Base-by-base conservation (phyloP, 2,113 vertebrate genomes). In the Antechinus flavipes region DNA sequence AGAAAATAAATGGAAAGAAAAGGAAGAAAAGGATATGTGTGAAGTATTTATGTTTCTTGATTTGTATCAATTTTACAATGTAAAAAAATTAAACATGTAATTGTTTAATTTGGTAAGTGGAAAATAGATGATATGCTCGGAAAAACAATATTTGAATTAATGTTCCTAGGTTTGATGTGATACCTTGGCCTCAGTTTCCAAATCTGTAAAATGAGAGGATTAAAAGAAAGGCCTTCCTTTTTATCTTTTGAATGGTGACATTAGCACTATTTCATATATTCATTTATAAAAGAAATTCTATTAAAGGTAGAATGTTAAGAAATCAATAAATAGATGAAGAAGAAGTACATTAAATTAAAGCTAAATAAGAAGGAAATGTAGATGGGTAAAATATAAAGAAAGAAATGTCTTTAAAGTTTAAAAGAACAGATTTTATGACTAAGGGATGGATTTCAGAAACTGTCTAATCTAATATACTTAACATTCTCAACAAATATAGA, bases 231-330 rank as follows among this genome's bases (percentile, higher is more conserved):
- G 12, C 35, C 30, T 68, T 68, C 35, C 30, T 30, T 68, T 68
- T 68, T 35, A 35, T 93, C 76, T 47, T 90, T 94, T 95, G 54
- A 54, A 54, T 53, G 4, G 56, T 54, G 93, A 8, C 8, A 91
- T 91, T 96, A 95, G 90, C 14, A 76, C 25, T 94, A 94, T 8
- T n/a, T 68, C 53, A 89, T 58, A 93, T 89, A 94, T 0, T 68
- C 30, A 35, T 68, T 68, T 35, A 35, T 68, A 35, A 68, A 30
- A 61, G 8, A 68, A 68, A 12, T 68, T 68, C 30, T 35, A 68
- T 1, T 68, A 35, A 35, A 68, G 61, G 12, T 35, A 5, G 61
- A 68, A 35, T 35, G 61, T 68, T 68, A 35, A 68, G 11, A 61
- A 61, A 61, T 9, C 2, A 35, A 61, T 68, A 68, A 68, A 68